These are phyloP conservation scores for Hypselothyrea guttata DNA, from an alignment of 2,888 invertebrate genomes.

Conservation along the genomic window DNA sequence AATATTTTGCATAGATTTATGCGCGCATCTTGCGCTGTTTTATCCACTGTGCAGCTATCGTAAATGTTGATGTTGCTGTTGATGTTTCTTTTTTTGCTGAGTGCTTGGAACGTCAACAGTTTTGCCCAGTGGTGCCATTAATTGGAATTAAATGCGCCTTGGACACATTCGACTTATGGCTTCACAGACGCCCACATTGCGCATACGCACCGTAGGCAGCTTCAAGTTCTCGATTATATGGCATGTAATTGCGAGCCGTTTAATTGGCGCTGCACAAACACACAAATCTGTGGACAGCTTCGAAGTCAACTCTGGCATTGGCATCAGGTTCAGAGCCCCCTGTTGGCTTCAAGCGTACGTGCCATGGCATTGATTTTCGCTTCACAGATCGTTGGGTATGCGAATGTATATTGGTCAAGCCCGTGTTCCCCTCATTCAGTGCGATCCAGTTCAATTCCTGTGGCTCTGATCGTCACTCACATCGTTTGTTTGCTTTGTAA, in stretches of 20 bases:
- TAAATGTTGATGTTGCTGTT: slow-evolving; percentile 12
- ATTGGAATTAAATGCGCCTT: slow-evolving; percentile 34
- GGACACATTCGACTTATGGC: slow-evolving; percentile 26
- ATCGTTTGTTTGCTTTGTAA: slow-evolving; percentile 63
- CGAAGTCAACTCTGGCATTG: slow-evolving; percentile 24
- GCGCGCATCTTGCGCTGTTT: not conserved
- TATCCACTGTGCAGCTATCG: slow-evolving; percentile 20
- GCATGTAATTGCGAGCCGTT: slow-evolving; percentile 54
- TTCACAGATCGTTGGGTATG: slow-evolving; percentile 73
- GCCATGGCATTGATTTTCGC: slow-evolving; percentile 54
- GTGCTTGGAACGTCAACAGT: slow-evolving; percentile 17
- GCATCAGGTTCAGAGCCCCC: too few species aligned
- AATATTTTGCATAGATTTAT: too few species aligned
- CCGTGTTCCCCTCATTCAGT: not conserved
- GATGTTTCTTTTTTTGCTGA: slow-evolving; percentile 5
- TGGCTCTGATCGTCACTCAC: slow-evolving; percentile 20
- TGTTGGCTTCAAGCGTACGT: slow-evolving; percentile 41
- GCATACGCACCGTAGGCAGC: slow-evolving; percentile 42
- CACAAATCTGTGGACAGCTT: slow-evolving; percentile 16
- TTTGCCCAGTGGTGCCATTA: slow-evolving; percentile 33
- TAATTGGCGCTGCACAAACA: slow-evolving; percentile 52
- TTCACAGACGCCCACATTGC: slow-evolving; percentile 35
- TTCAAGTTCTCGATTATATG: slow-evolving; percentile 9
- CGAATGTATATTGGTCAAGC: slow-evolving; percentile 37
- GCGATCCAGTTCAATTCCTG: too few species aligned